phyloP scores from a whole-genome alignment of 1,140 invertebrate species.

The Zaprionus davidi region DNA sequence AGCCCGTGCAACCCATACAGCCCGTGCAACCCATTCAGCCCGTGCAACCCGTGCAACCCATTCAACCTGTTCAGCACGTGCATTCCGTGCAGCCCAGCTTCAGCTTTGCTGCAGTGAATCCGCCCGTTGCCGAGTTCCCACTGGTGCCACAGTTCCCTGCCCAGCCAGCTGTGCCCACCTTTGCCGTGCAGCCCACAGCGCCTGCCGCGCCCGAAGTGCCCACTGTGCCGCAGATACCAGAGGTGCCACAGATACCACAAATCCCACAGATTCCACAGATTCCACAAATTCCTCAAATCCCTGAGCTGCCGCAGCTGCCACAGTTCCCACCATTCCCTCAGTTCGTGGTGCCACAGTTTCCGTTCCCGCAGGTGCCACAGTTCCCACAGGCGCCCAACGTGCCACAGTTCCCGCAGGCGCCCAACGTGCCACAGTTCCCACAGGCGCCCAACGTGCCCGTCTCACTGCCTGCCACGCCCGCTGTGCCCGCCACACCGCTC shows the following conservation, averaged over 20 bases:
- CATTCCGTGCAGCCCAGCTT: conserved; percentile 52
- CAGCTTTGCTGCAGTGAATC: conserved; percentile 42
- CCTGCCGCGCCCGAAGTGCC: conserved; percentile 47
- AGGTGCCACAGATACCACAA: conserved; percentile 30
- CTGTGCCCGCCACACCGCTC: conserved; percentile 24
- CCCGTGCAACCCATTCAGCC: conserved; percentile 51
- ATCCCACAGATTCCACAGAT: conserved; percentile 36
- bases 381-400: conserved; percentile 16
- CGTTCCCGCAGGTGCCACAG: conserved; percentile 47
- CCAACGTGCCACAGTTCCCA: conserved; percentile 10
- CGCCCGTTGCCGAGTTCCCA: conserved; percentile 44
- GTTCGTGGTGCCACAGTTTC: conserved; percentile 13
- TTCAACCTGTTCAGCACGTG: conserved; percentile 45
- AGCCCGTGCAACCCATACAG: conserved; percentile 41
- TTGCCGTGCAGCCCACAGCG: conserved; percentile 28
- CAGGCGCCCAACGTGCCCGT: neutral
- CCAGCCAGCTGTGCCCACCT: conserved; percentile 41
- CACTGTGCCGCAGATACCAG: conserved; percentile 33
- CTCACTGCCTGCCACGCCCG: neutral
- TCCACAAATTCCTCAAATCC: conserved; percentile 36
- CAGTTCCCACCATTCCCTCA: neutral
- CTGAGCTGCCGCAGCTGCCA: conserved; percentile 28
- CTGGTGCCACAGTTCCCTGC: conserved; percentile 31
- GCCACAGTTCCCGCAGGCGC: conserved; percentile 51
- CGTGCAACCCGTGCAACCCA: conserved; percentile 26